These are phyloP conservation scores for Diabrotica balteata DNA, from an alignment of 2,888 invertebrate species.

Conservation along the genomic window DNA sequence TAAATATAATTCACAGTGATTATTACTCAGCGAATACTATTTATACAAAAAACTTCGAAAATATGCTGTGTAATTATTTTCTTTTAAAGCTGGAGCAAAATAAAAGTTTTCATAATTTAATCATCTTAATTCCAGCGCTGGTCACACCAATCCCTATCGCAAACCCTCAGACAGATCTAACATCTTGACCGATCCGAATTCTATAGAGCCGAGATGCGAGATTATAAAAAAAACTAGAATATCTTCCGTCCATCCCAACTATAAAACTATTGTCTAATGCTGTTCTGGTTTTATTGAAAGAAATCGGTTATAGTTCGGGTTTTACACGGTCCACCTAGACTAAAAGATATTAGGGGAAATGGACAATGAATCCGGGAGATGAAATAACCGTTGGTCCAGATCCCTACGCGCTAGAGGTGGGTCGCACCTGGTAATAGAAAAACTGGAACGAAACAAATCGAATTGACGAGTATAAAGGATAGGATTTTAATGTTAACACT, in stretches of 20 bases:
- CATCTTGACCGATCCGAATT: background rate
- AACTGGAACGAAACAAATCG: no score
- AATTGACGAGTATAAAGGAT: no score
- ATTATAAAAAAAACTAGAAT: constrained; percentile 19
- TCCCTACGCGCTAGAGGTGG: constrained; percentile 18
- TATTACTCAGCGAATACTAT: no score
- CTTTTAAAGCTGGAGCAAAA: no score
- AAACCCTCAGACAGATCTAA: no score
- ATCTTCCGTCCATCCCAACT: constrained; percentile 24
- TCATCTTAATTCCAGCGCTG: no score
- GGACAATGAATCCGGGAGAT: constrained; percentile 45
- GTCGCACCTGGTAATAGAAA: constrained; percentile 10
- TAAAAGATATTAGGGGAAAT: constrained; percentile 43
- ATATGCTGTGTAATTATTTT: no score
- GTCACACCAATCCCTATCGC: no score
- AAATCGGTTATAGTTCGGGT: constrained; percentile 42
- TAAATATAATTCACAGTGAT: no score
- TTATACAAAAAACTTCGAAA: no score
- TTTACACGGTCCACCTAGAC: constrained; percentile 45
- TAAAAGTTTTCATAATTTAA: no score
- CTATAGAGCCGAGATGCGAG: background rate
- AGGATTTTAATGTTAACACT: no score
- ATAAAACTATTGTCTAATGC: constrained; percentile 29
- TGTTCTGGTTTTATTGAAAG: constrained; percentile 41
- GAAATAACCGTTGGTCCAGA: constrained; percentile 37